A percentile compares a stretch with the other conserved stretches of the same genome.
Conservation (phyloP, 1,140 invertebrate genomes). For the Sinonovacula constricta region DNA sequence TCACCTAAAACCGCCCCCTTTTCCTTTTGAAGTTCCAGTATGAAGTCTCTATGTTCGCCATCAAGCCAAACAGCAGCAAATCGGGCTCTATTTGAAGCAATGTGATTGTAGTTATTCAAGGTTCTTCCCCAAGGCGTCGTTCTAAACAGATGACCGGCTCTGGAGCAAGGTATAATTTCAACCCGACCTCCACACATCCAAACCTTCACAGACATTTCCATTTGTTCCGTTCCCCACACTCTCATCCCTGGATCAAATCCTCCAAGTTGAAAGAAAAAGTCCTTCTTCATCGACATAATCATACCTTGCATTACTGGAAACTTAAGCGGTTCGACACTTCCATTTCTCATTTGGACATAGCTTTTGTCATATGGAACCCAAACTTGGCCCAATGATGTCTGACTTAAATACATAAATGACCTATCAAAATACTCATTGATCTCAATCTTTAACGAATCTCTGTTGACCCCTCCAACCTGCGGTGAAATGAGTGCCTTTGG, state of each 20-base stretch:
- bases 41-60: neutral
- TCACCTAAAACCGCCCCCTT: slow-evolving; percentile 6
- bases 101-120: neutral
- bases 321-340: slow-evolving; percentile 19
- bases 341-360: slow-evolving; percentile 6
- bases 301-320: slow-evolving; percentile 28
- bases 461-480: slow-evolving; percentile 1
- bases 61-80: slow-evolving; percentile 33
- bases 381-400: slow-evolving; percentile 8
- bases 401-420: slow-evolving; percentile 21
- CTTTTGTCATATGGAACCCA: slow-evolving; percentile 24
- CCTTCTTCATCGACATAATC: slow-evolving; percentile 42
- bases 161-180: slow-evolving; percentile 96
- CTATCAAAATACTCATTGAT: neutral
- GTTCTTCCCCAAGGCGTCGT: slow-evolving; percentile 10
- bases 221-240: slow-evolving; percentile 96
- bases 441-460: neutral
- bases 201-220: slow-evolving; percentile 99
- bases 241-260: slow-evolving; percentile 82
- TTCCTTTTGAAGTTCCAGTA: neutral
- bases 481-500: slow-evolving; percentile 29
- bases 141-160: slow-evolving; percentile 88
- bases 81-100: slow-evolving; percentile 6
- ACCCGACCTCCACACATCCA: slow-evolving; percentile 98
- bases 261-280: slow-evolving; percentile 89